Base-by-base conservation (phyloP, 1,140 invertebrate species). In the Drosophila bifasciata region DNA sequence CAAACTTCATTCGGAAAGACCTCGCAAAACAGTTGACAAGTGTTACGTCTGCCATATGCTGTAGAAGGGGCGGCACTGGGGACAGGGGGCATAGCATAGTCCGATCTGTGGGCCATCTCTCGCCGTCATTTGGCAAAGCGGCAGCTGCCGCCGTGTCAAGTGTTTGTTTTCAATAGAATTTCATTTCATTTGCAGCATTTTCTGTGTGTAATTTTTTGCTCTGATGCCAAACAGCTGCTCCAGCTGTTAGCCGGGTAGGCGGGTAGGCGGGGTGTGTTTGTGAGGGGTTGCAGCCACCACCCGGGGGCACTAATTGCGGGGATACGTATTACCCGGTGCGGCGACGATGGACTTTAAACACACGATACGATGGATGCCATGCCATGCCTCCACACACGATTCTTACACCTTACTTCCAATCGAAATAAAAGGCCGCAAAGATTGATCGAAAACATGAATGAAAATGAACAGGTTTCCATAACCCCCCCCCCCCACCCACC, bases 81-180 rank as follows among this genome's bases (percentile, higher is more conserved):
- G 23, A 43, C 11, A 13, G 13, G 13, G 16, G 13, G 17, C 28
- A 17, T 15, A 50, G 69, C 67, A 17, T 15, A 50, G 69, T 57
- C 28, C 59, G 32, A 36, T 36, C 32, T 36, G 32, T 53, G 59
- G 70, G 70, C 63, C 73, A 64, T 86, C 81, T 86, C 86, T 86
- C 86, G 81, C 74, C 53, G 56, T 15, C 76, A 56, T 60, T 76
- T 76, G 58, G 68, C 41, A 69, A 60, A 78, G 44, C 50, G 63
- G 70, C 79, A 84, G 79, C 79, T 84, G 79, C 49, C 80, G 79
- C 61, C 76, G 76, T 84, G 79, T 84, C 79, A 85, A 84, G 78
- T 86, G 81, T 86, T 86, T 86, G 74, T 86, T 88, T 88, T 86
- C 81, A 86, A 86, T 86, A 81, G 81, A 86, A 86, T 86, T 85